Conservation (phyloP, 2,888 invertebrate species). For the Alviniconcha strummeri region DNA sequence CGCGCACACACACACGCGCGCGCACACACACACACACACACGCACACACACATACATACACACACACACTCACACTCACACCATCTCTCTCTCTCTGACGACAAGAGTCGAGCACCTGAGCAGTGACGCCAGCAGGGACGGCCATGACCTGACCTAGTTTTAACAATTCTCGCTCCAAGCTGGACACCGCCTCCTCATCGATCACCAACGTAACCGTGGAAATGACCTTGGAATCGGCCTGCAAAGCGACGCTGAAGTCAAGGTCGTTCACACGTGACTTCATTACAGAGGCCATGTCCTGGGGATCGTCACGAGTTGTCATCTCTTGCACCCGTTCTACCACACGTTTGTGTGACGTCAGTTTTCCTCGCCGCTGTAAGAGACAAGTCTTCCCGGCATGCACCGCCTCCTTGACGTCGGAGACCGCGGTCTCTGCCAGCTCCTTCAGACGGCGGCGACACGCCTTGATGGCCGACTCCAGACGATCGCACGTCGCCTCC, state of each 20-base stretch:
- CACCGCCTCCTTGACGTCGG: conserved; percentile 13
- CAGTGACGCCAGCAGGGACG: not conserved
- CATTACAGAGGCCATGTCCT: not conserved
- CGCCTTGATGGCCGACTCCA: not conserved
- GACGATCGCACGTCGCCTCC: not conserved
- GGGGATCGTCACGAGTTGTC: not conserved
- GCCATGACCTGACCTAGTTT: not conserved
- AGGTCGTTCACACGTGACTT: not conserved
- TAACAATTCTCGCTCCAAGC: not conserved
- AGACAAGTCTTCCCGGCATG: not conserved
- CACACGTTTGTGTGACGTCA: conserved; percentile 1
- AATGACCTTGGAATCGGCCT: not conserved
- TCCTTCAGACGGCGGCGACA: conserved; percentile 4
- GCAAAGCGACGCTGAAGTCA: conserved; percentile 1
- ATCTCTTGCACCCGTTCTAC: not conserved
- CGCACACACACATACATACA: not conserved
- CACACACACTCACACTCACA: not conserved
- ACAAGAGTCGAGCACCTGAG: not conserved
- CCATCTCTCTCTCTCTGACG: too few species aligned
- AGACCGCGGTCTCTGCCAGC: not conserved
- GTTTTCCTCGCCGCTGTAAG: not conserved
- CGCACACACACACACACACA: conserved; percentile 4
- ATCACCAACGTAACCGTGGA: not conserved
- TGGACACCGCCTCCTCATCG: not conserved
- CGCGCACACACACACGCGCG: not conserved